Evolutionary conservation across 2,888 invertebrate genomes (phyloP).

Genomic region (Drosophila borealis): DNA sequence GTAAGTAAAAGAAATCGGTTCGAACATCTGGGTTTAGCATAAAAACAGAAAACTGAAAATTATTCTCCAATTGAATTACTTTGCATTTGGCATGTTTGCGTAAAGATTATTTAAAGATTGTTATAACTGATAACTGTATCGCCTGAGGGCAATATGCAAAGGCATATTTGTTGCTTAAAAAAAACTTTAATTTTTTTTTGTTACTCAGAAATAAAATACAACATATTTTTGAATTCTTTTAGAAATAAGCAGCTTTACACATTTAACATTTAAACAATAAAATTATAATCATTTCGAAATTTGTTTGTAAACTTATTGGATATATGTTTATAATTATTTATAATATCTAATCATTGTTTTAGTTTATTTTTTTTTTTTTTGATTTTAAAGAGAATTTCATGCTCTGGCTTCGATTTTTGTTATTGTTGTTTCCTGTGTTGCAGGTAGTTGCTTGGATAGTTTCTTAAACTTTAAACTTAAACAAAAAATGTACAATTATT

Average conservation of each 20-base stretch:
- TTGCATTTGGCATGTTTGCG: constrained; percentile 10
- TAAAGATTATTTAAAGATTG: constrained; percentile 8
- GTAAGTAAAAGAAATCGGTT: background rate
- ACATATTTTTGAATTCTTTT: constrained; percentile 20
- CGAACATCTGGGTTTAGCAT: background rate
- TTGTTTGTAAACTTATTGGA: constrained; percentile 46
- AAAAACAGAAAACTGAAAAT: background rate
- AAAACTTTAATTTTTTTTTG: constrained; percentile 15
- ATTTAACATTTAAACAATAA: constrained; percentile 63
- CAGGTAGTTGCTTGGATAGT: constrained; percentile 77
- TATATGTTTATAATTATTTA: constrained; percentile 34
- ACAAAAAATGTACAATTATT: constrained; percentile 38
- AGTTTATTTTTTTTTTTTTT: background rate
- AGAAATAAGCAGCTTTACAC: constrained; percentile 45
- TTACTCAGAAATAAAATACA: constrained; percentile 32
- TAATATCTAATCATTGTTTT: constrained; percentile 58
- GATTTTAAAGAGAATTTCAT: constrained; percentile 62
- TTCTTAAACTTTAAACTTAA: constrained; percentile 54
- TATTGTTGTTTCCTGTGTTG: constrained; percentile 37
- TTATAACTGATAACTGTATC: constrained; percentile 2
- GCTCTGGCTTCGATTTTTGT: constrained; percentile 33
- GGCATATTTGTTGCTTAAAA: constrained; percentile 2
- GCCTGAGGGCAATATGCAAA: constrained; percentile 16
- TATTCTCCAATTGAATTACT: background rate
- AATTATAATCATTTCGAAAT: constrained; percentile 65